Conservation (phyloP, 2,888 invertebrate species). For the Escarpia spicata region DNA sequence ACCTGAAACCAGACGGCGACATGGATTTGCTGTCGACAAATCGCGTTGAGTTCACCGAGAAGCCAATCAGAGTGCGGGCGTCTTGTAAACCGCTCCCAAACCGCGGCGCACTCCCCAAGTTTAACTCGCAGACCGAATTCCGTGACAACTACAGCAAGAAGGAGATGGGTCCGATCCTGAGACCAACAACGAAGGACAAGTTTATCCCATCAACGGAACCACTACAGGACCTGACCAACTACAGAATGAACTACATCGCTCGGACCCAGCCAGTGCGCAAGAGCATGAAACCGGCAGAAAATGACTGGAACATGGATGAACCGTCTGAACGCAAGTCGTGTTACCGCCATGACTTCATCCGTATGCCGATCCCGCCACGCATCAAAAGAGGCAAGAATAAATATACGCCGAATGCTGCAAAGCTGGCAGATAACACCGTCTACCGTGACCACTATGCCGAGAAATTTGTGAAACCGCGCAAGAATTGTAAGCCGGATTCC, state of each 20-base stretch:
- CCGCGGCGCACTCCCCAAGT: background rate
- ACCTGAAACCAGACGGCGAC: background rate
- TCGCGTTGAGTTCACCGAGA: background rate
- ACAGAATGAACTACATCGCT: slow-evolving; percentile 2
- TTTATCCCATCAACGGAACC: slow-evolving; percentile 8
- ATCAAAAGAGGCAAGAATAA: background rate
- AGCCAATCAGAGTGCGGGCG: background rate
- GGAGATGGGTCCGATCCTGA: background rate
- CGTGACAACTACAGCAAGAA: slow-evolving; percentile 17
- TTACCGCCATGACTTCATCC: background rate
- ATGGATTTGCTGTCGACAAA: background rate
- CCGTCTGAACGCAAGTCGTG: background rate
- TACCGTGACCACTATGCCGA: background rate
- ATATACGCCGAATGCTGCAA: background rate
- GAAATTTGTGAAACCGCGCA: background rate
- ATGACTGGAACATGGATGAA: background rate
- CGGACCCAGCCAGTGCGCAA: background rate
- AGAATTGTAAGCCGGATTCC: background rate
- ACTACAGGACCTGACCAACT: background rate
- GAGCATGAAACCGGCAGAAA: background rate
- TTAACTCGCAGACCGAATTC: background rate
- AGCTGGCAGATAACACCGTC: background rate
- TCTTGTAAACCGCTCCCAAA: background rate
- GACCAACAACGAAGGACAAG: background rate
- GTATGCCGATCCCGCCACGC: background rate